Base-by-base conservation (phyloP, 2,113 vertebrate species). In the Cyprinus carpio region DNA sequence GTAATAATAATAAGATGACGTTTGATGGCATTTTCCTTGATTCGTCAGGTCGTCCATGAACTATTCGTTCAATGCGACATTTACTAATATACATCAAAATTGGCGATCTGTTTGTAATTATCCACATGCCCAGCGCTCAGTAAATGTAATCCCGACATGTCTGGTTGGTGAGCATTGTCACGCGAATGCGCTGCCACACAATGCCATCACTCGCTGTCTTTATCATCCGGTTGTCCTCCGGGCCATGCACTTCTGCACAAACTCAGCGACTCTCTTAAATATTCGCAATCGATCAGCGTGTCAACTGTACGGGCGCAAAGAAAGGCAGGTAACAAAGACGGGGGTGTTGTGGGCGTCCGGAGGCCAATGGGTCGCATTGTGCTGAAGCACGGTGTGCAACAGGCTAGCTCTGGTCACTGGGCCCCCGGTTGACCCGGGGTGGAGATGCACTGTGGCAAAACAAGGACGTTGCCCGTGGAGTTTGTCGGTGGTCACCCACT, bases 61-160 rank as follows among this genome's bases (percentile, higher is more conserved):
- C 92, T 88, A 91, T n/a, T 90, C 94, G 95, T 93, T 91, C 94
- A 95, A 95, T 92, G 92, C 93, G 93, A 91, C 90, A 91, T 90
- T 92, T 83, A 91, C 88, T 86, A 89, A 86, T 87, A 81, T 85
- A 90, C n/a, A 92, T 93, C 92, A 94, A 86, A 89, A 87, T 69
- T 29, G 92, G 91, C 91, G 93, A 95, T 95, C 95, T 96, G 95
- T 92, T 95, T 86, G 86, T 95, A 90, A 95, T 95, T 95, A 95
- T 94, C 93, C 40, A 83, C 89, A 89, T 18, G 46, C 62, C 71
- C 34, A 67, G 51, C 29, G 4, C 49, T 93, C 93, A 89, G 93
- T n/a, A 95, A 90, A 90, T 92, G 92, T 92, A 94, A 93, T 94
- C n/a, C 94, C 95, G 94, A 95, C 96, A 96, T 85, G 84, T 94